These are phyloP conservation scores for Allophyes oxyacanthae DNA, from an alignment of 2,888 invertebrate genomes.

Conservation along the genomic window DNA sequence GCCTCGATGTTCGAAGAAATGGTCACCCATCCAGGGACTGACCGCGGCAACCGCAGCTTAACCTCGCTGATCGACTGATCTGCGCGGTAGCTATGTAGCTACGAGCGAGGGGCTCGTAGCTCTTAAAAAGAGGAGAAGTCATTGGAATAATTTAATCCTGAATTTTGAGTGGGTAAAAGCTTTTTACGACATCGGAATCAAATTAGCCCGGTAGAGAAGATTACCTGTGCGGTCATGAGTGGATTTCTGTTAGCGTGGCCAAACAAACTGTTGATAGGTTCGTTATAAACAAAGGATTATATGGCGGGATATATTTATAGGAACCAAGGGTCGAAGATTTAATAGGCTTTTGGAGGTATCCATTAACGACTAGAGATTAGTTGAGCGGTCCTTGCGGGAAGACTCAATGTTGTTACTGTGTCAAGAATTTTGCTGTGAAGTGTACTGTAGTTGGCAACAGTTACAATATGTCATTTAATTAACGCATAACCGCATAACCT, in stretches of 20 bases:
- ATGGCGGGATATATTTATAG: conserved; percentile 41
- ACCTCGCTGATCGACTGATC: too few species aligned
- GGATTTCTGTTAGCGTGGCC: neutral
- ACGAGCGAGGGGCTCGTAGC: too few species aligned
- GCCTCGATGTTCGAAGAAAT: too few species aligned
- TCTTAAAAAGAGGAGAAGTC: neutral
- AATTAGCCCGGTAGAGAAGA: conserved; percentile 22
- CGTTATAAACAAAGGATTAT: conserved; percentile 37
- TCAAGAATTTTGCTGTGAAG: neutral
- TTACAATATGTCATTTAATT: conserved; percentile 12
- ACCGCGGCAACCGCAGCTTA: too few species aligned
- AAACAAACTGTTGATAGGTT: conserved; percentile 19
- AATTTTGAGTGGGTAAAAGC: conserved; percentile 13
- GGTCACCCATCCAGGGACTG: too few species aligned
- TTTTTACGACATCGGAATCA: conserved; percentile 17
- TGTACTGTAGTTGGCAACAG: neutral
- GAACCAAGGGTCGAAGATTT: conserved; percentile 58
- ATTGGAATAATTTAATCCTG: conserved; percentile 15
- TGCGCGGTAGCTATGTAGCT: too few species aligned
- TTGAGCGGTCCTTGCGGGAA: conserved; percentile 32
- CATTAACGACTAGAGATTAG: conserved; percentile 69
- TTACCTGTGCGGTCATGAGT: conserved; percentile 1
- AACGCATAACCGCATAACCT: too few species aligned
- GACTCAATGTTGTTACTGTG: neutral
- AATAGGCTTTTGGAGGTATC: conserved; percentile 66